These are phyloP conservation scores for Nothocercus julius DNA, from an alignment of 2,113 vertebrate genomes.

Conservation along the genomic window DNA sequence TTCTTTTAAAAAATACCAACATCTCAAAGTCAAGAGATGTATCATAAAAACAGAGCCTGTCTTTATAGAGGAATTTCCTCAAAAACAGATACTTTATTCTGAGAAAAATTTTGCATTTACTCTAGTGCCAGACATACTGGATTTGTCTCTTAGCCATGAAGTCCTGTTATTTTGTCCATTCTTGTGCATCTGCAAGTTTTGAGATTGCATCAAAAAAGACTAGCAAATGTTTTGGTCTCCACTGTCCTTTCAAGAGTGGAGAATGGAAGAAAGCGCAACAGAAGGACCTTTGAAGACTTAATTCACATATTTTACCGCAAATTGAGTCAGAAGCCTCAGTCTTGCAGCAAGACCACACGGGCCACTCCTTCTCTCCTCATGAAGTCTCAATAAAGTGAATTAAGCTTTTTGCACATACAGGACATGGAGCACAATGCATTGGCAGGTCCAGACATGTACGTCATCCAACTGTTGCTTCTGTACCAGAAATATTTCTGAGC, in stretches of 20 bases:
- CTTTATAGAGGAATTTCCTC: neutral
- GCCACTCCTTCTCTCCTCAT: neutral
- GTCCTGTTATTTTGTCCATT: neutral
- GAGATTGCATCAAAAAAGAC: neutral
- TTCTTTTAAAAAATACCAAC: neutral
- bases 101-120: neutral
- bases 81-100: neutral
- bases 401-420: neutral
- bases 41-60: neutral
- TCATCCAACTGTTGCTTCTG: neutral
- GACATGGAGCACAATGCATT: neutral
- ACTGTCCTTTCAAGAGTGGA: neutral
- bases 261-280: neutral
- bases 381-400: fast-evolving
- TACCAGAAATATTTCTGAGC: neutral
- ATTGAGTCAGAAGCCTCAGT: neutral
- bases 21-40: neutral
- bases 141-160: neutral
- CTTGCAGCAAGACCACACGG: neutral
- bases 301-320: neutral
- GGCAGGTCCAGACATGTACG: neutral
- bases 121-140: neutral
- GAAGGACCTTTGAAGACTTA: neutral
- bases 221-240: neutral
- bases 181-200: neutral